A percentile compares a stretch with the other conserved stretches of the same genome.
Conservation (phyloP, 2,888 invertebrate genomes). For the Rhynchonema sp. region DNA sequence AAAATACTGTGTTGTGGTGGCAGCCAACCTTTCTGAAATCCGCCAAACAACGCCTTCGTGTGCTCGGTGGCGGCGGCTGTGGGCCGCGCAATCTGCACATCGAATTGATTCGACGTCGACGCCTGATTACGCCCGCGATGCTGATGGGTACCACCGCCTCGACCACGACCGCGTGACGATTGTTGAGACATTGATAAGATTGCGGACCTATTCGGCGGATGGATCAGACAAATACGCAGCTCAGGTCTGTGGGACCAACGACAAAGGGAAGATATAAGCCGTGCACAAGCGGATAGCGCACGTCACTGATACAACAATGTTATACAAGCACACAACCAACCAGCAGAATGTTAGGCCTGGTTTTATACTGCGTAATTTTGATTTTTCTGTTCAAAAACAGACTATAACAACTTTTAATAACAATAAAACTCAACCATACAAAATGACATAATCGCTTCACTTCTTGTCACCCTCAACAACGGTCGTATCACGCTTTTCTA, state of each 20-base stretch:
- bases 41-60: background rate
- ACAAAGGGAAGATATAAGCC: too few species aligned
- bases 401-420: background rate
- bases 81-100: background rate
- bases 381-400: background rate
- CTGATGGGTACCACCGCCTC: background rate
- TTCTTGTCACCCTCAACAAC: background rate
- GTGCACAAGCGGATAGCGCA: background rate
- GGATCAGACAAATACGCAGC: too few species aligned
- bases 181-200: background rate
- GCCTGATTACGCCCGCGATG: background rate
- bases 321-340: too few species aligned
- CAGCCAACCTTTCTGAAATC: background rate
- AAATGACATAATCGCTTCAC: background rate
- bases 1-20: too few species aligned
- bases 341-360: too few species aligned
- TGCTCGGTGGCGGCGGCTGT: background rate
- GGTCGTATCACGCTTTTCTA: conserved; percentile 14
- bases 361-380: too few species aligned
- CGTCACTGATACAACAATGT: too few species aligned
- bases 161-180: background rate
- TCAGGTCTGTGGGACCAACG: too few species aligned
- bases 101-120: background rate
- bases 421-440: background rate
- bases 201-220: too few species aligned